phyloP scores from a whole-genome alignment of 2,888 invertebrate genomes.

The Bibio marci region DNA sequence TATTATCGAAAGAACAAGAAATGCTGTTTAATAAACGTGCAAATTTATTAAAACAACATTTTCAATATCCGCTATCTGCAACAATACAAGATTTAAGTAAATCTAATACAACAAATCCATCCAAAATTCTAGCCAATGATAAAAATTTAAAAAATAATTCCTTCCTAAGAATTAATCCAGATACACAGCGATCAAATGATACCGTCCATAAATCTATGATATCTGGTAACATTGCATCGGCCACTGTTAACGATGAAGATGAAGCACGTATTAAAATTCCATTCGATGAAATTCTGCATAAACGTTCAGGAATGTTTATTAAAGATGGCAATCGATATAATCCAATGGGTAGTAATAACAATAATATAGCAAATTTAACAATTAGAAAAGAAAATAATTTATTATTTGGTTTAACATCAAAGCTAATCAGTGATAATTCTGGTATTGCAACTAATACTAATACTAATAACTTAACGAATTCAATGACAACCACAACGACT shows the following conservation, averaged over 20 bases:
- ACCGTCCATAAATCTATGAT: slow-evolving; percentile 13
- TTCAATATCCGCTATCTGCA: slow-evolving; percentile 4
- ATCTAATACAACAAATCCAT: neutral
- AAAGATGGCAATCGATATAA: slow-evolving; percentile 20
- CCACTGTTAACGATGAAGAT: slow-evolving; percentile 2
- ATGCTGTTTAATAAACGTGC: slow-evolving; percentile 3
- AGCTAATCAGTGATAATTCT: too few species aligned
- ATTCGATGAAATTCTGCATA: slow-evolving; percentile 15
- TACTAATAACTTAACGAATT: too few species aligned
- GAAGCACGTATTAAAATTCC: slow-evolving; percentile 4
- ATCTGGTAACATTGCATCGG: neutral
- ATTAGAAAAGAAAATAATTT: too few species aligned
- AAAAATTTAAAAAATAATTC: too few species aligned
- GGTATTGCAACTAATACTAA: too few species aligned
- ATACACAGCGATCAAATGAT: slow-evolving; percentile 10
- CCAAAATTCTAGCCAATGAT: too few species aligned
- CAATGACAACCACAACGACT: too few species aligned
- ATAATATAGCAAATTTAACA: too few species aligned
- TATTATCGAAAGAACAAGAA: slow-evolving; percentile 27
- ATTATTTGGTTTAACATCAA: too few species aligned
- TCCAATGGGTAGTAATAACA: slow-evolving; percentile 9
- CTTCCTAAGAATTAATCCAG: too few species aligned
- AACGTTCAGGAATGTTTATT: slow-evolving; percentile 15
- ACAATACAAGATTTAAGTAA: slow-evolving; percentile 1
- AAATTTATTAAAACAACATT: slow-evolving; percentile 1